Evolutionary conservation across 2,888 invertebrate species (phyloP), one percentile per base, ranked within the genome.

Genomic region (Portevinia maculata): DNA sequence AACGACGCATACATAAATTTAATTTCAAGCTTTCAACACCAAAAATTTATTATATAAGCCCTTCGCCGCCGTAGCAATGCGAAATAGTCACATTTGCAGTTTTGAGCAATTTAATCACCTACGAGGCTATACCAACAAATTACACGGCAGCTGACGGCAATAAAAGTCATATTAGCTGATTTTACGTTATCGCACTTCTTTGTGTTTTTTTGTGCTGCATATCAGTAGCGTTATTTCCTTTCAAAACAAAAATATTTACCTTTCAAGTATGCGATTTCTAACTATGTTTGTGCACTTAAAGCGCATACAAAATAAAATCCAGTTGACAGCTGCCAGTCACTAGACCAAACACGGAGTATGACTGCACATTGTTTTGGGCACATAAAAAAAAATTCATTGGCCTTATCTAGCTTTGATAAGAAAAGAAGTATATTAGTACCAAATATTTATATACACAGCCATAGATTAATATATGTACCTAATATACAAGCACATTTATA

Each of bases 161-260:
- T 44, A 19, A 17, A 21, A 9, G 44, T 44, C 19, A 44, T 19
- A 44, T 1, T 17, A 39, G 3, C 5, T 5, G n/a, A n/a, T 5
- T 39, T 13, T 4, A 44, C 11, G 17, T 44, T n/a, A 8, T 19
- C 8, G 41, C 8, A 9, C 19, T 19, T 17, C n/a, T 17, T 7
- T 13, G 9, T 34, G n/a, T 19, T 21, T 19, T 21, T 4, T 1
- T 44, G 19, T 19, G 7, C 17, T 19, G 9, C 44, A 19, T 44
- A 44, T 44, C 44, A 44, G 44, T 44, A 19, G 5, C 19, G 9
- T 34, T 52, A 37, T 24, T 37, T 39, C 21, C 17, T 39, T n/a
- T 24, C 39, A 4, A 21, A 57, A 24, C 55, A 55, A 13, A 17
- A 13, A n/a, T 32, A 32, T 11, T 32, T 39, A 13, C 7, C 15